phyloP scores from a whole-genome alignment of 2,888 invertebrate genomes.

The Fragum fragum region DNA sequence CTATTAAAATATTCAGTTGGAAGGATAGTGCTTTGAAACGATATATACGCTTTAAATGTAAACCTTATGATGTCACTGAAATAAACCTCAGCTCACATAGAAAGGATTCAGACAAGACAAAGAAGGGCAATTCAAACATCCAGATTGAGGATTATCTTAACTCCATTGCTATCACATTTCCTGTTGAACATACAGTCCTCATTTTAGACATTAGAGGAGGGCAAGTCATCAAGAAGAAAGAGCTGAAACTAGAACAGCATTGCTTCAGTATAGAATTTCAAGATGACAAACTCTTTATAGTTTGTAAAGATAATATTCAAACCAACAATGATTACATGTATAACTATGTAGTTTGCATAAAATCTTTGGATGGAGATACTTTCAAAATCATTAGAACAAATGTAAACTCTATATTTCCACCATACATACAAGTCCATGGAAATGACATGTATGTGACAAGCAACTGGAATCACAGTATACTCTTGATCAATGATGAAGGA shows the following conservation, averaged over 20 bases:
- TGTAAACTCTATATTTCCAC: not conserved
- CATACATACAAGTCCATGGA: not conserved
- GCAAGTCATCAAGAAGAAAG: not conserved
- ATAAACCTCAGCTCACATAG: not conserved
- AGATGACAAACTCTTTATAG: not conserved
- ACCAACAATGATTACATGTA: not conserved
- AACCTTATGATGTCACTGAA: conserved; percentile 10
- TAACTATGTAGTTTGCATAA: not conserved
- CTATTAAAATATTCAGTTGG: not conserved
- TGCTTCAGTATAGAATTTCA: not conserved
- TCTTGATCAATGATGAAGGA: not conserved
- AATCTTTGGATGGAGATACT: not conserved
- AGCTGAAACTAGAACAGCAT: not conserved
- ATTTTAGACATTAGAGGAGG: not conserved
- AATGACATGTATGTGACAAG: not conserved
- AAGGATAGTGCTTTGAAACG: not conserved
- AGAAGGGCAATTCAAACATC: not conserved
- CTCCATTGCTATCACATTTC: not conserved
- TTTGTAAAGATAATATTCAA: not conserved
- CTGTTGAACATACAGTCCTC: not conserved
- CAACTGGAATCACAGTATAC: not conserved
- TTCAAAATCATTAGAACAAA: not conserved
- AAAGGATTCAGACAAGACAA: not conserved
- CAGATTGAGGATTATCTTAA: not conserved
- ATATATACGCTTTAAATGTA: not conserved